Percentiles rank a stretch among this genome's conserved stretches.
Evolutionary conservation across 2,113 vertebrate species (phyloP).

Genomic region (Microtus ochrogaster): DNA sequence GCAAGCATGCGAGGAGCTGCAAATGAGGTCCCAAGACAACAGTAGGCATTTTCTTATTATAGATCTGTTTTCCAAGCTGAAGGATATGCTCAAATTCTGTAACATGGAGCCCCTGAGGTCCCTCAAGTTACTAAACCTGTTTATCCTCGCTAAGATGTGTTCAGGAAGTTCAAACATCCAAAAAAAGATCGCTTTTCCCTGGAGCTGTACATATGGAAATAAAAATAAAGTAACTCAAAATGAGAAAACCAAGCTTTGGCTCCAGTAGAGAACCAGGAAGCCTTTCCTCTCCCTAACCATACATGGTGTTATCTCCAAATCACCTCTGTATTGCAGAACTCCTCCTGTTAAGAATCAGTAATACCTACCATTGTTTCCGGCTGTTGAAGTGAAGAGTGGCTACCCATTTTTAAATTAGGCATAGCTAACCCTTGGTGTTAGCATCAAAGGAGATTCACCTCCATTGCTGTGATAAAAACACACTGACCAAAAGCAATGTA

Average conservation of each 20-base stretch:
- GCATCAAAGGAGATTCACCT: not conserved
- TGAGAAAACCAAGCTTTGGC: conserved; percentile 31
- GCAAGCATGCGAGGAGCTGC: not conserved
- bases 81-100: conserved; percentile 53
- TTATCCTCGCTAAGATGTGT: conserved; percentile 53
- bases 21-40: conserved; percentile 55
- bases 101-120: conserved; percentile 14
- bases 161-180: conserved; percentile 23
- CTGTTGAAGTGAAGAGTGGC: not conserved
- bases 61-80: conserved; percentile 51
- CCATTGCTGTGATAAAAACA: not conserved
- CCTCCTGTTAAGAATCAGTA: conserved; percentile 38
- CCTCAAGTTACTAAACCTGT: not conserved
- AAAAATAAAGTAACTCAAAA: conserved; percentile 61
- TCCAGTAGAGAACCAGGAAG: conserved; percentile 16
- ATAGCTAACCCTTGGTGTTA: not conserved
- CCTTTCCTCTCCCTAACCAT: not conserved
- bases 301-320: not conserved
- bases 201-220: conserved; percentile 32
- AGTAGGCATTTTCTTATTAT: conserved; percentile 12
- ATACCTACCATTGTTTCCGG: not conserved
- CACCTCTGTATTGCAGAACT: not conserved
- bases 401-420: conserved; percentile 35
- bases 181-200: conserved; percentile 50
- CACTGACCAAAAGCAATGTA: not conserved